A percentile compares a stretch with the other conserved stretches of the same genome.
phyloP scores from a whole-genome alignment of 1,140 invertebrate genomes.

The Pseudomyrmex dendroicus region DNA sequence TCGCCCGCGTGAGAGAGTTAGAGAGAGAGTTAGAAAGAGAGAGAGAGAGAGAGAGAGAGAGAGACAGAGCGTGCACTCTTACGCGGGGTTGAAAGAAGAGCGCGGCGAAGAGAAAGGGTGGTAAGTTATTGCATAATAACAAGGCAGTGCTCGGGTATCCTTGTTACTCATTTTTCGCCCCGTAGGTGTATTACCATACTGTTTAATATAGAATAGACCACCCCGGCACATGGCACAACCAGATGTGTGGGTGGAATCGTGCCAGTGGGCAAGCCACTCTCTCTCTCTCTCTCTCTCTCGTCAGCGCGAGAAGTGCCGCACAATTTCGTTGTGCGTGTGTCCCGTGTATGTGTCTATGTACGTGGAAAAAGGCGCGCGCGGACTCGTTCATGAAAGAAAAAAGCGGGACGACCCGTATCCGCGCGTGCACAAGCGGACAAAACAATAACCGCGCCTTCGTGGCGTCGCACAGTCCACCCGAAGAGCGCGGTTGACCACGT shows the following conservation, averaged over 20 bases:
- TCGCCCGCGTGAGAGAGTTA: not conserved
- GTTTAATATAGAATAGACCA: constrained; percentile 82
- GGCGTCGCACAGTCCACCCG: not conserved
- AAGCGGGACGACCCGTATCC: constrained; percentile 45
- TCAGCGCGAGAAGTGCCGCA: not conserved
- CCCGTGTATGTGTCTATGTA: not conserved
- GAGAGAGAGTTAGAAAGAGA: too few species aligned
- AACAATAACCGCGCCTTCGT: constrained; percentile 25
- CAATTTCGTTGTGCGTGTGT: too few species aligned
- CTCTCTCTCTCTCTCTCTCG: not conserved
- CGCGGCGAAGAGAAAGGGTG: constrained; percentile 53
- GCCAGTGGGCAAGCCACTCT: constrained; percentile 38
- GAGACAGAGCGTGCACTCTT: too few species aligned
- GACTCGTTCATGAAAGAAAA: constrained; percentile 37
- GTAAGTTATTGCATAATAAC: constrained; percentile 85
- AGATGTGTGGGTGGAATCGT: constrained; percentile 43
- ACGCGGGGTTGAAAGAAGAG: constrained; percentile 13
- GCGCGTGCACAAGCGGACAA: constrained; percentile 68
- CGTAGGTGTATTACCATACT: constrained; percentile 81
- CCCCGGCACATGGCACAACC: constrained; percentile 29
- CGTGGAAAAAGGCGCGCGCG: constrained; percentile 66
- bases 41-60: not conserved
- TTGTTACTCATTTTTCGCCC: constrained; percentile 82
- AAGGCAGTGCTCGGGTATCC: constrained; percentile 78
- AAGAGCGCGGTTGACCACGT: constrained; percentile 10